Base-by-base conservation (phyloP, 2,888 invertebrate genomes). In the Scaptomyza parva region DNA sequence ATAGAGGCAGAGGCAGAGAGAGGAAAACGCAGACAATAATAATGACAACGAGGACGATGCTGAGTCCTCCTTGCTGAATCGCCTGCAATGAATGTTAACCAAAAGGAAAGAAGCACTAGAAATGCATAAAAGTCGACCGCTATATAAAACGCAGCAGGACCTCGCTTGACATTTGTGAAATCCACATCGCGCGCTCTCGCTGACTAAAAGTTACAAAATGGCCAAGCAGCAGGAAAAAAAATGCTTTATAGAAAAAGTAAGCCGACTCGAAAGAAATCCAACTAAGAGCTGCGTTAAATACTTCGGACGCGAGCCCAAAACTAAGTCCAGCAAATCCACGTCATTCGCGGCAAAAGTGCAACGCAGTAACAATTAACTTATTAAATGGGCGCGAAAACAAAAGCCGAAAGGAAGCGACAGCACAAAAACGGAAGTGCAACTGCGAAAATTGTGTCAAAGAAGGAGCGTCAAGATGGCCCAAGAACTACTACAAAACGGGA, bases 361-460 rank as follows among this genome's bases (percentile, higher is more conserved):
- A 75, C 71, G 78, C 76, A 76, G 76, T 76, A 82, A 87, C 88
- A 89, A 89, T 89, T 88, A 90, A 88, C 82, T 89, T 89, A 89
- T 89, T 89, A 89, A 88, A 81, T 77, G 77, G 76, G 63, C 78
- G 9, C 47, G 59, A 64, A 68, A 70, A 66, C 72, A 70, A 78
- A 73, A 67, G 70, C 47, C 60, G 24, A 58, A 39, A 45, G 62
- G 50, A 63, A 58, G 50, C 18, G 61, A 57, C 40, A 39, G 66
- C 41, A 51, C 47, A 60, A 61, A 57, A 63, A 7, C 0, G 68
- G 73, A 85, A 57, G 53, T 69, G 66, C 45, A 66, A 47, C 35
- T 62, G 58, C 48, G 59, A 9, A 9, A 76, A 61, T 76, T 61
- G 66, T 59, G 63, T 40, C 62, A 78, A 64, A 80, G 69, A 80